These are phyloP conservation scores for Siniperca knerii DNA, from an alignment of 2,113 vertebrate species.

Conservation along the genomic window DNA sequence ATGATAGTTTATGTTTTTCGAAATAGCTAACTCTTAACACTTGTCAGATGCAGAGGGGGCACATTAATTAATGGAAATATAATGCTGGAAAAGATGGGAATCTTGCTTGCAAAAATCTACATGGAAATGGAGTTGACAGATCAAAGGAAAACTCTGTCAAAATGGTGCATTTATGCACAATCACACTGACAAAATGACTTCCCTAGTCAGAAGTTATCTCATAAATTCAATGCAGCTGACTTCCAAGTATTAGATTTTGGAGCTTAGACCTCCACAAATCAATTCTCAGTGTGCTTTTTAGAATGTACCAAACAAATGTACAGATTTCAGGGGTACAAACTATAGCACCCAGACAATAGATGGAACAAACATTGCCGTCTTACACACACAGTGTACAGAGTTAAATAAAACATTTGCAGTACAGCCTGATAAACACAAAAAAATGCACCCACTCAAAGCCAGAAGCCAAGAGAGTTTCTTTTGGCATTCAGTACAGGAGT, in stretches of 20 bases:
- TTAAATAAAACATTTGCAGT: slow-evolving; percentile 8
- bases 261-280: slow-evolving; percentile 28
- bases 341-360: slow-evolving; percentile 8
- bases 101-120: slow-evolving; percentile 36
- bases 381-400: not conserved
- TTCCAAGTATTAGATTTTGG: slow-evolving; percentile 11
- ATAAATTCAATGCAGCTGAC: slow-evolving; percentile 15
- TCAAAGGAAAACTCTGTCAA: slow-evolving; percentile 12
- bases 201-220: slow-evolving; percentile 13
- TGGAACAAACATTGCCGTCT: slow-evolving; percentile 17
- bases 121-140: slow-evolving; percentile 29
- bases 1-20: slow-evolving; percentile 32
- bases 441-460: slow-evolving; percentile 61
- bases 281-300: slow-evolving; percentile 4
- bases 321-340: slow-evolving; percentile 22
- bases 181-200: slow-evolving; percentile 37
- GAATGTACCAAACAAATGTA: slow-evolving; percentile 18
- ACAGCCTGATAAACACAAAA: slow-evolving; percentile 51
- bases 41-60: slow-evolving; percentile 2
- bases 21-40: slow-evolving; percentile 13
- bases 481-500: slow-evolving; percentile 53
- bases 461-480: slow-evolving; percentile 60
- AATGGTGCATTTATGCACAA: slow-evolving; percentile 6
- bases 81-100: slow-evolving; percentile 31
- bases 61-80: slow-evolving; percentile 16